Evolutionary conservation across 2,797 vertebrate species (phyloP).

Genomic region (Micrastur ruficollis): DNA sequence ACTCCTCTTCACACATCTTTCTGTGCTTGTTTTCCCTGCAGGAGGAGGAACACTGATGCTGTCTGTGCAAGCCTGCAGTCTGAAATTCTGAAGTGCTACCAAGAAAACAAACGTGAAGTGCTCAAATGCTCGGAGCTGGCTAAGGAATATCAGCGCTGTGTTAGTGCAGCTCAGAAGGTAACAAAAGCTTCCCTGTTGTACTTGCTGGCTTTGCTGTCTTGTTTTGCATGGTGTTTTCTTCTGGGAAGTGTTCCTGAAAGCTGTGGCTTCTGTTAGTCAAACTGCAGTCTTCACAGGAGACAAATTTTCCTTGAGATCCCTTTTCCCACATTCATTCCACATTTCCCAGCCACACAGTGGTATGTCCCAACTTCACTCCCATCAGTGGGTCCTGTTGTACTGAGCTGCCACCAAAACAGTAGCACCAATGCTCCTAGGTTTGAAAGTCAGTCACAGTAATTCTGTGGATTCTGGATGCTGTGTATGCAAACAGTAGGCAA

Average conservation of each 20-base stretch:
- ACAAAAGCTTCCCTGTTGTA: background rate
- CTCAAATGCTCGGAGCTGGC: constrained; percentile 89
- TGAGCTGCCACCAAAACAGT: background rate
- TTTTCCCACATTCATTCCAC: background rate
- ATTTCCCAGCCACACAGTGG: background rate
- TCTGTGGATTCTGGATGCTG: background rate
- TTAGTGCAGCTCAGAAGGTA: constrained; percentile 88
- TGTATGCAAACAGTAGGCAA: background rate
- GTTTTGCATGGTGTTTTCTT: background rate
- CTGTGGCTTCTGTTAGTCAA: background rate
- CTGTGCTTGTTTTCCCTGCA: constrained; percentile 58
- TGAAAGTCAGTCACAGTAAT: background rate
- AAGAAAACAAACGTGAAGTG: constrained; percentile 80
- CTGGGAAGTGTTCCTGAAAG: background rate
- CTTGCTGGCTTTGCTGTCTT: background rate
- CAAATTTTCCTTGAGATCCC: background rate
- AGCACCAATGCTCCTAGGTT: background rate
- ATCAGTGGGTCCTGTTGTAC: background rate
- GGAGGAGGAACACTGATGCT: constrained; percentile 80
- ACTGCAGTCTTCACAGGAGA: background rate
- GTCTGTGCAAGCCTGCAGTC: constrained; percentile 85
- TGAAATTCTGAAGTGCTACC: constrained; percentile 89
- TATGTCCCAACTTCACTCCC: background rate
- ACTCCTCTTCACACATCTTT: background rate
- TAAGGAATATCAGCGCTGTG: constrained; percentile 89